phyloP scores from a whole-genome alignment of 2,888 invertebrate genomes.

The Polydrusus pterygomalis region DNA sequence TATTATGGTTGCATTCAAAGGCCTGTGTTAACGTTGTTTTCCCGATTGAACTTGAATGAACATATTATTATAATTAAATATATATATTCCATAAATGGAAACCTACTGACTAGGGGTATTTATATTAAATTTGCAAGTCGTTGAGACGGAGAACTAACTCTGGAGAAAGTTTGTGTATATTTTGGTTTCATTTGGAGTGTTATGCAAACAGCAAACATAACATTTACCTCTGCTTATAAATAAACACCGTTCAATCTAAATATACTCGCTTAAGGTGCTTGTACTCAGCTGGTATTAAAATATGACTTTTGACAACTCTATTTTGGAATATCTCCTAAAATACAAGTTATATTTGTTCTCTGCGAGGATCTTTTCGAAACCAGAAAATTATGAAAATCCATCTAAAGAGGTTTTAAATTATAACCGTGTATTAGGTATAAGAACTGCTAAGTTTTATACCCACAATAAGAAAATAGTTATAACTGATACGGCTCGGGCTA shows the following conservation, averaged over 20 bases:
- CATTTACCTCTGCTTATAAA: slow-evolving; percentile 47
- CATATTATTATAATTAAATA: neutral
- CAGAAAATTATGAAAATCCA: no score
- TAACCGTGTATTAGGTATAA: no score
- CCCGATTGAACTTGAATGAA: no score
- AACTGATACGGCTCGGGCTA: no score
- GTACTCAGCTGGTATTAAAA: slow-evolving; percentile 35
- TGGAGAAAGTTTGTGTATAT: slow-evolving; percentile 16
- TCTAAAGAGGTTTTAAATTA: no score
- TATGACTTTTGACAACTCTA: slow-evolving; percentile 15
- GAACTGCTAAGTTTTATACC: no score
- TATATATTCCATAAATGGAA: slow-evolving; percentile 12
- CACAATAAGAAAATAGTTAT: no score
- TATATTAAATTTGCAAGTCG: neutral
- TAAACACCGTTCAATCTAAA: slow-evolving; percentile 43
- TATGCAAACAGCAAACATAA: slow-evolving; percentile 41
- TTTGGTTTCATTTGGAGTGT: slow-evolving; percentile 23
- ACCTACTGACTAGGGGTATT: neutral
- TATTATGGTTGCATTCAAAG: no score
- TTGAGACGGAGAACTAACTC: slow-evolving; percentile 9
- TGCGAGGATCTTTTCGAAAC: neutral
- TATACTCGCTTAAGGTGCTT: slow-evolving; percentile 40
- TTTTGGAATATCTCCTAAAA: neutral
- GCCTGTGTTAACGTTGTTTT: no score
- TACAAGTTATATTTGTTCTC: neutral